These are phyloP conservation scores for Pseudococcus jackbeardsleyi DNA, from an alignment of 2,888 invertebrate genomes.

Conservation along the genomic window DNA sequence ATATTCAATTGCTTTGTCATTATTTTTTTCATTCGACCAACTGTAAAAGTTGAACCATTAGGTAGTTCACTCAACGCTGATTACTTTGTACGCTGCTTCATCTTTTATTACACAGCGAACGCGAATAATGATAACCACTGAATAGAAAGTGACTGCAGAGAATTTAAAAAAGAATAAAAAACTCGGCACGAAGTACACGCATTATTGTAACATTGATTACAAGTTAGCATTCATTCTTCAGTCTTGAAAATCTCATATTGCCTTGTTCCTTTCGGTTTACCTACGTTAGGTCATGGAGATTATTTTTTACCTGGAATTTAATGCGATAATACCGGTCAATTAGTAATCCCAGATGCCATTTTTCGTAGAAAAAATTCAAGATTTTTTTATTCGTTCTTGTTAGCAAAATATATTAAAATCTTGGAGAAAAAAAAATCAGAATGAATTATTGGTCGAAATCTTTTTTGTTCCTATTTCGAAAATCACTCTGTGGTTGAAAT, in stretches of 20 bases:
- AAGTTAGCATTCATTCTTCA: background rate
- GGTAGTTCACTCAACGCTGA: background rate
- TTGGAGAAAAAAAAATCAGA: background rate
- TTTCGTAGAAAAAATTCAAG: background rate
- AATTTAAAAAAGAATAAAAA: constrained; percentile 32
- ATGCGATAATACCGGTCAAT: background rate
- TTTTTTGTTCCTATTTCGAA: background rate
- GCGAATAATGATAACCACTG: constrained; percentile 26
- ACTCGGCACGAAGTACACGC: constrained; percentile 10
- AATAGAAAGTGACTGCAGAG: constrained; percentile 31
- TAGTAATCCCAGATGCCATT: background rate
- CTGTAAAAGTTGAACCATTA: background rate
- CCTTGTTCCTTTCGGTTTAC: background rate
- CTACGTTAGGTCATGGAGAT: background rate
- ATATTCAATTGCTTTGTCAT: background rate
- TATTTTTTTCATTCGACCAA: background rate
- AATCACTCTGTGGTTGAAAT: background rate
- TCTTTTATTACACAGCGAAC: background rate
- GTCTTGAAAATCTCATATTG: background rate
- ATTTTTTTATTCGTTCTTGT: background rate
- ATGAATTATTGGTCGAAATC: background rate
- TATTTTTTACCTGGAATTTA: background rate
- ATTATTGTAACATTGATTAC: constrained; percentile 14
- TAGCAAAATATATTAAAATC: no score
- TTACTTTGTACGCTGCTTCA: background rate